Evolutionary conservation across 64 coral and sea anemone genomes (phyloP).

Genomic region (Porites lutea): DNA sequence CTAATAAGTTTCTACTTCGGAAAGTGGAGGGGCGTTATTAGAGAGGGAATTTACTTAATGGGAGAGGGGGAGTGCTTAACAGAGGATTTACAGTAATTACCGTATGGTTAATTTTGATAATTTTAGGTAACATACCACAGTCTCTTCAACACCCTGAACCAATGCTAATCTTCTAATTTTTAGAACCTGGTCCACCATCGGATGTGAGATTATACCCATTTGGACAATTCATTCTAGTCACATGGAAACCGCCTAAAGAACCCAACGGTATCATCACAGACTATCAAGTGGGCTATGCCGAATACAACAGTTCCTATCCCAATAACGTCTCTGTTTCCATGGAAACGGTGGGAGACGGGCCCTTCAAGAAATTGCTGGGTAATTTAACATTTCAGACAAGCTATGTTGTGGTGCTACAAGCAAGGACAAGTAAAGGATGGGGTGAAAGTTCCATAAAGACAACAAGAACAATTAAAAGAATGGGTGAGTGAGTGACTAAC

Average conservation of each 20-base stretch:
- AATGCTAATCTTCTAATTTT: neutral
- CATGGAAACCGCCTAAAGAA: constrained; percentile 46
- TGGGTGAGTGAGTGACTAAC: neutral
- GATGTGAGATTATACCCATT: constrained; percentile 32
- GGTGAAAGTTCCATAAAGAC: neutral
- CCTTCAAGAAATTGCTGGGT: constrained; percentile 13
- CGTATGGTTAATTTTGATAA: too few relatives aligned
- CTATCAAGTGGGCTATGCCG: constrained; percentile 36
- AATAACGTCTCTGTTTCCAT: neutral
- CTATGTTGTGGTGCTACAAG: constrained; percentile 56
- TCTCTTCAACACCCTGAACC: too few relatives aligned
- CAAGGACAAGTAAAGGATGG: constrained; percentile 19
- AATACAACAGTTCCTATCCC: neutral
- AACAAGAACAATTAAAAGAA: constrained; percentile 2
- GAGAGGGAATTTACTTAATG: too few relatives aligned
- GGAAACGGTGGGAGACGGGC: neutral
- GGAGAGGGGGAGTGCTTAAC: too few relatives aligned
- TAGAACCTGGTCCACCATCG: constrained; percentile 56
- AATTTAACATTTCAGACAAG: neutral
- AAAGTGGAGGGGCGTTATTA: too few relatives aligned
- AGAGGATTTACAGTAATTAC: too few relatives aligned
- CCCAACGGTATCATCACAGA: constrained; percentile 53
- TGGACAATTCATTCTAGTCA: constrained; percentile 47
- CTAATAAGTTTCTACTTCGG: too few relatives aligned
- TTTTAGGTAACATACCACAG: too few relatives aligned